These are phyloP conservation scores for Festucalex cinctus DNA, from an alignment of 2,113 vertebrate species.

Conservation along the genomic window DNA sequence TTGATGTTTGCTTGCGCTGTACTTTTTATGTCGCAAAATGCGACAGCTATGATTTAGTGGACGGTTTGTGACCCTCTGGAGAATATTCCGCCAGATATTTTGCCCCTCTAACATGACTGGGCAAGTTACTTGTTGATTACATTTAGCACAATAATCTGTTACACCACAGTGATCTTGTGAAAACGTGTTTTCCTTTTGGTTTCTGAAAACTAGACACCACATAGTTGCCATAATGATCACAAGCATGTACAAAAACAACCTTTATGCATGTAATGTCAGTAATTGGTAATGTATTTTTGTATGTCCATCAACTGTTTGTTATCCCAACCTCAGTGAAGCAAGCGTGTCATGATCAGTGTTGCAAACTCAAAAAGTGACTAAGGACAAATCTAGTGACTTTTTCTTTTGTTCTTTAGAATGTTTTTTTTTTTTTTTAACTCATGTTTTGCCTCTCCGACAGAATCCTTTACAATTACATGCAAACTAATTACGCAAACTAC, in stretches of 20 bases:
- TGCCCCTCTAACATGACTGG: slow-evolving; percentile 20
- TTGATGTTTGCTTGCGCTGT: neutral
- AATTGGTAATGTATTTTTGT: neutral
- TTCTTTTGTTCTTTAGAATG: too few species aligned
- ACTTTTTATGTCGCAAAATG: slow-evolving; percentile 1
- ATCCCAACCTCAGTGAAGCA: neutral
- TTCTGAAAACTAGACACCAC: neutral
- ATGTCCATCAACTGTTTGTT: neutral
- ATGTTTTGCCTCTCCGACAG: too few species aligned
- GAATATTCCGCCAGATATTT: slow-evolving; percentile 13
- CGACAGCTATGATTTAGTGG: slow-evolving; percentile 11
- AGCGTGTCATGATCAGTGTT: too few species aligned
- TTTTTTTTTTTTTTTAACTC: too few species aligned
- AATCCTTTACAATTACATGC: too few species aligned
- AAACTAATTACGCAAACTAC: too few species aligned
- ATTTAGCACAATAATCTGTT: neutral
- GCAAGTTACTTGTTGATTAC: slow-evolving; percentile 10
- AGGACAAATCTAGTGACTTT: too few species aligned
- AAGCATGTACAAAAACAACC: neutral
- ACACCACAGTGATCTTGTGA: neutral
- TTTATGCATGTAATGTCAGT: neutral
- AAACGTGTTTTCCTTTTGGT: neutral
- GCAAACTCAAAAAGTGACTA: too few species aligned
- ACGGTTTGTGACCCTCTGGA: slow-evolving; percentile 12
- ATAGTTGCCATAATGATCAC: neutral